These are phyloP conservation scores for Sterrhoptilus dennistouni DNA, from an alignment of 2,113 vertebrate genomes.

Conservation along the genomic window DNA sequence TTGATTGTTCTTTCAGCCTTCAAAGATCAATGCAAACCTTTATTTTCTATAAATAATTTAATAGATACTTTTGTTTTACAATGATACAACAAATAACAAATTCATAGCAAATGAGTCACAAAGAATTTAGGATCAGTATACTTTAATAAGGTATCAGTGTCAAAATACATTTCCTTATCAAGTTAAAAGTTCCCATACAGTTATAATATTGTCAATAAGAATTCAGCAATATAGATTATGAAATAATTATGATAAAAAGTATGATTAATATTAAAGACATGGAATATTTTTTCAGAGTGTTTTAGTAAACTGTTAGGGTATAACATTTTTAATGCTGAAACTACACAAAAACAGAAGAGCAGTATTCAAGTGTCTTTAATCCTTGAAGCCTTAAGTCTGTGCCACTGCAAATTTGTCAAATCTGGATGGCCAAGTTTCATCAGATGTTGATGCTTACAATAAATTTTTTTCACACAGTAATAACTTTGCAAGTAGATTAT, in stretches of 20 bases:
- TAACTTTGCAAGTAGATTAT: not conserved
- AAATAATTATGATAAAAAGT: constrained; percentile 82
- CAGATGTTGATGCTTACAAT: not conserved
- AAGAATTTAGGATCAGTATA: constrained; percentile 86
- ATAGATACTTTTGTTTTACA: constrained; percentile 63
- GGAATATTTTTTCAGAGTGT: constrained; percentile 75
- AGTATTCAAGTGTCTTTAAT: constrained; percentile 67
- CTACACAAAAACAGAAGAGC: constrained; percentile 68
- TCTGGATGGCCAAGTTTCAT: not conserved
- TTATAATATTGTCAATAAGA: constrained; percentile 86
- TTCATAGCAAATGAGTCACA: constrained; percentile 69
- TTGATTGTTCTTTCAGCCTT: not conserved
- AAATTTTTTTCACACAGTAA: not conserved
- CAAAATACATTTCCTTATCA: constrained; percentile 95
- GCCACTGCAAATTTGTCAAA: constrained; percentile 18
- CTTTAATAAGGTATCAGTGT: constrained; percentile 99
- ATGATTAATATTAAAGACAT: constrained; percentile 83
- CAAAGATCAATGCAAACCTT: constrained; percentile 60
- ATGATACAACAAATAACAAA: constrained; percentile 45
- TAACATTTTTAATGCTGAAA: constrained; percentile 79
- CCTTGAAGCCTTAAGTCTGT: constrained; percentile 74
- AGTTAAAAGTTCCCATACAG: constrained; percentile 88
- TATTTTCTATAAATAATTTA: constrained; percentile 69
- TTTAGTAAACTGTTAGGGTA: constrained; percentile 79
- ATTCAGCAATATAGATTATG: constrained; percentile 81